These are phyloP conservation scores for Neosilurus mollespiculum DNA, from an alignment of 2,797 vertebrate species.

Conservation along the genomic window DNA sequence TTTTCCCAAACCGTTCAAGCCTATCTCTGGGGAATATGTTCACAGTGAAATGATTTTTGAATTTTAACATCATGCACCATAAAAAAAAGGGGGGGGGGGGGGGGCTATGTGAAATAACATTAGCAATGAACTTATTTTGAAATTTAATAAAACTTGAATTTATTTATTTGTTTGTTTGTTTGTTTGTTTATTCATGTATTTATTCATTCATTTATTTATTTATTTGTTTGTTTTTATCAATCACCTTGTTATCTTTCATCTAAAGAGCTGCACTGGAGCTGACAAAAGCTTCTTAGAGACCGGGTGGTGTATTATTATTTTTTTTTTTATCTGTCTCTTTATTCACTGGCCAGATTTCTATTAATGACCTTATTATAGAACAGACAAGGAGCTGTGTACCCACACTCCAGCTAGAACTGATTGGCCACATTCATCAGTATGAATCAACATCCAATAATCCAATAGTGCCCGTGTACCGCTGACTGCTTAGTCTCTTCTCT, in stretches of 20 bases:
- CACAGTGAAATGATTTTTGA: not conserved
- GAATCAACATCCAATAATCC: constrained; percentile 54
- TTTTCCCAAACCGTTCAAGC: not conserved
- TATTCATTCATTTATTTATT: not conserved
- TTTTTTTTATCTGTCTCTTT: constrained; percentile 49
- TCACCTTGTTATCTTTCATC: not conserved
- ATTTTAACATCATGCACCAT: not conserved
- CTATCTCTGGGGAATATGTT: not conserved
- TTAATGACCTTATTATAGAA: constrained; percentile 54
- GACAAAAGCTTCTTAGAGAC: not conserved
- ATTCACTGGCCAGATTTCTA: constrained; percentile 46
- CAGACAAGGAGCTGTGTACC: constrained; percentile 55
- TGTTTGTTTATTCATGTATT: not conserved
- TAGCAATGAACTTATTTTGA: not conserved
- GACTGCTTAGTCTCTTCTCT: constrained; percentile 39
- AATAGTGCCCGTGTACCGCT: constrained; percentile 20
- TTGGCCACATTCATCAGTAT: constrained; percentile 57
- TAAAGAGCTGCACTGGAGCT: not conserved
- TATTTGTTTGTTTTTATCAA: not conserved
- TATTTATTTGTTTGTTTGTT: not conserved
- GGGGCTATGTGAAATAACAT: not conserved
- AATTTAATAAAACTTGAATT: too few relatives aligned
- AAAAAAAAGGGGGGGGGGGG: not conserved
- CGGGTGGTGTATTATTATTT: constrained; percentile 16
- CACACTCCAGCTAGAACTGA: constrained; percentile 53